Base-by-base conservation (phyloP, 2,113 vertebrate genomes). In the Aphyosemion australe region DNA sequence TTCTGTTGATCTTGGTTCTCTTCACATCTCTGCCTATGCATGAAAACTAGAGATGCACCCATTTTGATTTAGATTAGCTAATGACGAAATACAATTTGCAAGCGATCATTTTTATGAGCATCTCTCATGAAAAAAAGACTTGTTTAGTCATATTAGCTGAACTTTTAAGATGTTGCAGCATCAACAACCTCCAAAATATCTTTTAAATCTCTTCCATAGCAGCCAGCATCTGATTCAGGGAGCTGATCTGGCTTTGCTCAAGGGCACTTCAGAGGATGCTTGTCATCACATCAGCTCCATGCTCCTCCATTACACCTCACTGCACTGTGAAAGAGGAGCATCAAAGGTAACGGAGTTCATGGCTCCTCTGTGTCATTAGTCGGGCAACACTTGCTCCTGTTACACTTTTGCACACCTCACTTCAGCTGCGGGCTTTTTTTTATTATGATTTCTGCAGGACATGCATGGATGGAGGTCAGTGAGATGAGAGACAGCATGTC, bases 381-480 rank as follows among this genome's bases (percentile, higher is more conserved):
- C 65, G 53, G 19, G 46, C 21, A 61, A 75, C 84, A 80, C 78
- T 74, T 79, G 74, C 61, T 82, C 78, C 51, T 48, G 68, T 70
- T 83, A 49, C 76, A 69, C 65, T 70, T 48, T 51, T 62, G 20
- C 62, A 66, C 67, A 76, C 74, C 72, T 69, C 58, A 53, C 58
- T 54, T 60, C 21, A 52, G 26, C 43, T 71, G 74, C 26, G 56
- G 55, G 61, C 15, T 6, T 46, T 15, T 46, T 15, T 16, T 14
- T 45, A 13, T 16, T 15, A 5, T 45, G 3, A 15, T 45, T 15
- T 67, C 50, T 42, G 31, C 2, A n/a, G 46, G 42, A 8, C 41
- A 53, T 76, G 73, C 65, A 61, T 52, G 76, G 46, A 56, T 65
- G 64, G 37, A 63, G 66, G 54, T 53, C 12, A 11, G 54, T 73